Evolutionary conservation across 2,888 invertebrate species (phyloP).

Genomic region (Aleiodes leptofemur): DNA sequence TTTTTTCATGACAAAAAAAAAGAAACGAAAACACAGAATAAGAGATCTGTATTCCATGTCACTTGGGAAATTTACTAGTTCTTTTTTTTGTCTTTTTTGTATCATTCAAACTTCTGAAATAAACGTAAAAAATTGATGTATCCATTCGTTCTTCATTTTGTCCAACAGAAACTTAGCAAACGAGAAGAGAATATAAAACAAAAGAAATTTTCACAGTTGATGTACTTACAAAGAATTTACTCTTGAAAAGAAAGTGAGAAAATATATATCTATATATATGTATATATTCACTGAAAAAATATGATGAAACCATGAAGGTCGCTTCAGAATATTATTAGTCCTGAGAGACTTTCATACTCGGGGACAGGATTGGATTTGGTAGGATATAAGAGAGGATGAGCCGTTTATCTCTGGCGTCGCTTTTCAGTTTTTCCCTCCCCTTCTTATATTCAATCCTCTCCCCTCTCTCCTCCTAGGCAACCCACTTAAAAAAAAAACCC

Average conservation of each 20-base stretch:
- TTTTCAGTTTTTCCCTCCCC: slow-evolving; percentile 69
- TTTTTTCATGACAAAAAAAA: neutral
- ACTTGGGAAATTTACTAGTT: slow-evolving; percentile 19
- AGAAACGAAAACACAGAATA: neutral
- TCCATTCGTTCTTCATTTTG: neutral
- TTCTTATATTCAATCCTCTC: slow-evolving; percentile 42
- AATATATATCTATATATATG: neutral
- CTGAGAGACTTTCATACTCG: slow-evolving; percentile 63
- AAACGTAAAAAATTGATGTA: neutral
- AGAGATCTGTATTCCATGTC: slow-evolving; percentile 27
- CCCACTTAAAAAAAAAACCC: slow-evolving; percentile 51
- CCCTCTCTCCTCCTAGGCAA: slow-evolving; percentile 17
- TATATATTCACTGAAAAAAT: slow-evolving; percentile 2
- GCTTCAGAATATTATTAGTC: slow-evolving; percentile 69
- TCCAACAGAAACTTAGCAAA: too few species aligned
- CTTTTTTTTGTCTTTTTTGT: neutral
- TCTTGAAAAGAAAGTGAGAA: too few species aligned
- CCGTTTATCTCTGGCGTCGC: slow-evolving; percentile 74
- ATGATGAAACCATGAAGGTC: slow-evolving; percentile 14
- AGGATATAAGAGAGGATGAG: slow-evolving; percentile 68
- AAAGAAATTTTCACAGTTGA: too few species aligned
- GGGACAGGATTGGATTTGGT: slow-evolving; percentile 69
- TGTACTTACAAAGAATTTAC: too few species aligned
- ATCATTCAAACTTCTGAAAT: neutral
- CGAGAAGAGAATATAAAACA: too few species aligned